Percentiles rank a stretch among this genome's conserved stretches.
phyloP scores from a whole-genome alignment of 2,888 invertebrate species.

The Polydrusus cervinus region DNA sequence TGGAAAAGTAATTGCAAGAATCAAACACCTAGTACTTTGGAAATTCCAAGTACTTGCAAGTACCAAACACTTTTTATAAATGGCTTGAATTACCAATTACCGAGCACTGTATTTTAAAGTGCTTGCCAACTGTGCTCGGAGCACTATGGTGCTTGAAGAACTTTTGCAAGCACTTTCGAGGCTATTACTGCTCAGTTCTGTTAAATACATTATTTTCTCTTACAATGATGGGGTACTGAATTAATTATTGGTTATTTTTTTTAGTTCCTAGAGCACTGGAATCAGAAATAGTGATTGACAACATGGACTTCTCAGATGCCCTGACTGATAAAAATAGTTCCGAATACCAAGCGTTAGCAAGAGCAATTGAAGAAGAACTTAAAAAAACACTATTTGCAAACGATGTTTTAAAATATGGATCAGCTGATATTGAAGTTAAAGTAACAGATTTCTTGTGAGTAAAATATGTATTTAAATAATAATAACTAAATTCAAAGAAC shows the following conservation, averaged over 20 bases:
- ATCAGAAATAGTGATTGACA: conserved; percentile 80
- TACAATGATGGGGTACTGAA: neutral
- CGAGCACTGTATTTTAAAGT: too few relatives aligned
- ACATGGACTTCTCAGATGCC: conserved; percentile 77
- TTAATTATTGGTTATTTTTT: conserved; percentile 3
- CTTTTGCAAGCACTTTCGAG: too few relatives aligned
- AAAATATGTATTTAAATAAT: neutral
- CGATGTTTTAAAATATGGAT: conserved; percentile 73
- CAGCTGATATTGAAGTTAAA: conserved; percentile 76
- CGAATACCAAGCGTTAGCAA: conserved; percentile 77
- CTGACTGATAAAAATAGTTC: conserved; percentile 77
- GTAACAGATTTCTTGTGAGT: conserved; percentile 77
- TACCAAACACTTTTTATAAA: too few relatives aligned
- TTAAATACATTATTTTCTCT: neutral
- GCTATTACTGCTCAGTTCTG: too few relatives aligned
- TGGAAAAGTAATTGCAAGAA: too few relatives aligned
- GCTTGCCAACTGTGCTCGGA: too few relatives aligned
- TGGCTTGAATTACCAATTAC: too few relatives aligned
- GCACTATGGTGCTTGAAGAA: too few relatives aligned
- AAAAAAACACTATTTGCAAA: conserved; percentile 75
- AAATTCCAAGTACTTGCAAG: too few relatives aligned
- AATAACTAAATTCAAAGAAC: too few relatives aligned
- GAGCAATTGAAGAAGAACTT: conserved; percentile 76
- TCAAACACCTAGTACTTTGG: too few relatives aligned
- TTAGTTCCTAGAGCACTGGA: conserved; percentile 81